Evolutionary conservation across 2,797 vertebrate species (phyloP).

Genomic region (Brachyrhaphis roseni): DNA sequence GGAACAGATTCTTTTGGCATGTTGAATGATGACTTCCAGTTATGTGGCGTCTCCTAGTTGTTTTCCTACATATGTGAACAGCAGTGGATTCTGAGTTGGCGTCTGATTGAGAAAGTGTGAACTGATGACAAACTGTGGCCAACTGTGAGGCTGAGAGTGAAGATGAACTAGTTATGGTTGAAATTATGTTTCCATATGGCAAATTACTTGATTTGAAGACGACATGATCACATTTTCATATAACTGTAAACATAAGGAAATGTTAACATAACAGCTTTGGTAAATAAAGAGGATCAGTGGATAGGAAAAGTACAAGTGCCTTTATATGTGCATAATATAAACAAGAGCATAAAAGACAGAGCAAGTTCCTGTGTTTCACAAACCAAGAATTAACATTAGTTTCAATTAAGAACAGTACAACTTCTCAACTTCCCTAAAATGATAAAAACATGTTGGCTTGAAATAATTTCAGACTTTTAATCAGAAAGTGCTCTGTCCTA

Average conservation of each 20-base stretch:
- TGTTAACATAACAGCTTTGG: background rate
- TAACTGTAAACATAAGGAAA: background rate
- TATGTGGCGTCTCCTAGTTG: constrained; percentile 7
- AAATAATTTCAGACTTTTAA: background rate
- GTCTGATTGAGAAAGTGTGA: constrained; percentile 10
- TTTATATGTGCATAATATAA: background rate
- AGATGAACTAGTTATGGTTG: background rate
- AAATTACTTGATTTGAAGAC: background rate
- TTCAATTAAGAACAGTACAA: background rate
- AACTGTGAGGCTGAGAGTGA: background rate
- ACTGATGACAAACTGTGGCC: background rate
- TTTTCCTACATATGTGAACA: constrained; percentile 8
- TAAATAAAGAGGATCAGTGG: background rate
- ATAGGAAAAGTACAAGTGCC: background rate
- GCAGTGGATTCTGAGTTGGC: background rate
- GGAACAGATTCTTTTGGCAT: constrained; percentile 56
- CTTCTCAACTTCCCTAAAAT: background rate
- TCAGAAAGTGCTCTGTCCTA: background rate
- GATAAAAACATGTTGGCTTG: background rate
- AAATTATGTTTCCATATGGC: background rate
- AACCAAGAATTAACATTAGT: background rate
- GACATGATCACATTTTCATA: background rate
- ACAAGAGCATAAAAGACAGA: background rate
- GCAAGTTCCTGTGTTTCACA: background rate
- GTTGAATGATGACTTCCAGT: constrained; percentile 25